These are phyloP conservation scores for Phyllotis vaccarum DNA, from an alignment of 2,797 vertebrate species.

Conservation along the genomic window DNA sequence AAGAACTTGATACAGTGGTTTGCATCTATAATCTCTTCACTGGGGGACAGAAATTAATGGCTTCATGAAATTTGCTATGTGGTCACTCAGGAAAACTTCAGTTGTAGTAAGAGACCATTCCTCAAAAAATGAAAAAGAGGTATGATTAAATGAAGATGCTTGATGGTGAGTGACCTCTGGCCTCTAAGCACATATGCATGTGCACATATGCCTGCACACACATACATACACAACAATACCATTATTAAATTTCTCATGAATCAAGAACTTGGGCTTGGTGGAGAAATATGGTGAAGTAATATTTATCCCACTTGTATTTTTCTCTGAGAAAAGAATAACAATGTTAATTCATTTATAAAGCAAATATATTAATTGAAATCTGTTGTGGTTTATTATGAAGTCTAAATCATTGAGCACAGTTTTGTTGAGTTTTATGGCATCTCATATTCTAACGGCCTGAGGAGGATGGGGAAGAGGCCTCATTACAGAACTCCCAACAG, in stretches of 20 bases:
- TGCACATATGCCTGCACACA: no score
- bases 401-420: background rate
- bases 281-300: conserved; percentile 32
- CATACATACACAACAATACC: background rate
- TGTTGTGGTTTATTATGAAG: conserved; percentile 4
- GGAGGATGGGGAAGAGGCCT: background rate
- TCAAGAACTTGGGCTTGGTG: background rate
- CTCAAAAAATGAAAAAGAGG: background rate
- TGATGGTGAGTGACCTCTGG: background rate
- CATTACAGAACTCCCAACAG: background rate
- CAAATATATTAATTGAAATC: conserved; percentile 26
- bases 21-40: background rate
- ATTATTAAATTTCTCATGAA: background rate
- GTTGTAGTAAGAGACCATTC: background rate
- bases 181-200: background rate
- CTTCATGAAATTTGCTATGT: background rate
- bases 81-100: no score
- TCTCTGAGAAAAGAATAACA: background rate
- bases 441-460: background rate
- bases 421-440: background rate
- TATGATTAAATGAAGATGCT: background rate
- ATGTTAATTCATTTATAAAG: background rate
- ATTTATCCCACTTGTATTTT: background rate
- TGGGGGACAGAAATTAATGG: background rate
- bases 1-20: background rate